Evolutionary conservation across 2,797 vertebrate genomes (phyloP), one percentile per base, ranked within the genome.

Genomic region (Enteromius argenteus): DNA sequence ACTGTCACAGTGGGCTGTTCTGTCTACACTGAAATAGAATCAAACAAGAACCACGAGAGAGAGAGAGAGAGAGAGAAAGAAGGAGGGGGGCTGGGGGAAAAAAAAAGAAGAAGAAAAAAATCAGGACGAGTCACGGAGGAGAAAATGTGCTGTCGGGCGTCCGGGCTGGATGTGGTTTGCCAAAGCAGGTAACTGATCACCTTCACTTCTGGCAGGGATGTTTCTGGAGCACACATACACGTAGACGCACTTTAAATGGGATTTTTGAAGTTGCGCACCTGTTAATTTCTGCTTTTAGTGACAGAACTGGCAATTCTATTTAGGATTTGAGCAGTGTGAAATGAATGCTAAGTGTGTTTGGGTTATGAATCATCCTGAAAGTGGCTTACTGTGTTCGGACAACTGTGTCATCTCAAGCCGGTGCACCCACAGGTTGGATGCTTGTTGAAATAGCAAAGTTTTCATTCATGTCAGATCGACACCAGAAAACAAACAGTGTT

Each of bases 21-120:
- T 90, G 91, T 91, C 90, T 90, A 92, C 90, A 89, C 94, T 92
- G 92, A 94, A 94, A 95, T 95, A 94, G 93, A 94, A 92, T 95
- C 94, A 91, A 94, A 95, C 94, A 95, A 95, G 94, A 95, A 94
- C 91, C 67, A 86, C 83, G 84, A 82, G 83, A 76, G 83, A 85
- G 87, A 81, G 76, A 75, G 84, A 86, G 89, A 80, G 76, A 74
- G 72, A 62, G 46, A 15, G 30, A 66, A 53, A 79, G 58, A 69
- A 35, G 71, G 66, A 35, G 71, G 69, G 75, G 17, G 74, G 27
- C 1, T 51, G 42, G 5, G 44, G 68, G n/a, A 39, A 80, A 68
- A 64, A 72, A 81, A 66, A 21, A 56, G 42, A 30, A 35, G 44
- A 78, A 68, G 68, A 86, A 85, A 73, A 87, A 81, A 88, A 88